Percentiles rank a stretch among this genome's conserved stretches.
Evolutionary conservation across 2,113 vertebrate species (phyloP).

Genomic region (Ariopsis seemanni): DNA sequence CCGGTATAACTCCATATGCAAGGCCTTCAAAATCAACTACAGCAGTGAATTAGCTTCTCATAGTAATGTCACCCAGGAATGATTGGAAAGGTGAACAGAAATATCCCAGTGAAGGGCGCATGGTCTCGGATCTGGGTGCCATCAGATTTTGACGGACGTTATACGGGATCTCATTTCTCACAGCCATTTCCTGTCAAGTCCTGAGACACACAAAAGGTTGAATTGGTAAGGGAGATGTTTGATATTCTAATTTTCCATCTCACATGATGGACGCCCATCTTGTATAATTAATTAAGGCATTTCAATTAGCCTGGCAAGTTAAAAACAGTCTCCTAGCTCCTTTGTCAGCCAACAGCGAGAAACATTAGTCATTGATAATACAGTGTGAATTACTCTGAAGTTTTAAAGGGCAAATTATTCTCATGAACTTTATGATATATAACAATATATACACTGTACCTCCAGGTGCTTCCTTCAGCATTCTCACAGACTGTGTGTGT

Average conservation of each 20-base stretch:
- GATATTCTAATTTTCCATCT: conserved; percentile 77
- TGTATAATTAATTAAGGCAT: conserved; percentile 78
- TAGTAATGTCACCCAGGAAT: background rate
- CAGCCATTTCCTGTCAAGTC: background rate
- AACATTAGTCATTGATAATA: conserved; percentile 6
- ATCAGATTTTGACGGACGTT: background rate
- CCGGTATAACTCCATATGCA: too few relatives aligned
- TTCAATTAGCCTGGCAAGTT: conserved; percentile 76
- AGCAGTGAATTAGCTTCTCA: background rate
- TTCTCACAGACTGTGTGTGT: background rate
- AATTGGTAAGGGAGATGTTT: conserved; percentile 69
- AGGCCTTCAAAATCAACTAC: background rate
- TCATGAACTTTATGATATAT: background rate
- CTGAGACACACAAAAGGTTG: conserved; percentile 54
- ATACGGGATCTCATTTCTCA: background rate
- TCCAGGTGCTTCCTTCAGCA: background rate
- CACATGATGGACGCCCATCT: conserved; percentile 70
- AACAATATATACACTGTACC: background rate
- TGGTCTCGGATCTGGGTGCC: too few relatives aligned
- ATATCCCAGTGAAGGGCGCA: too few relatives aligned
- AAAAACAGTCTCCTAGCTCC: conserved; percentile 72
- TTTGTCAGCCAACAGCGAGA: conserved; percentile 48
- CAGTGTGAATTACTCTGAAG: background rate
- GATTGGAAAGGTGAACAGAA: background rate
- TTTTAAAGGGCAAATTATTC: background rate